Evolutionary conservation across 2,888 invertebrate genomes (phyloP).

Genomic region (Troides helena): DNA sequence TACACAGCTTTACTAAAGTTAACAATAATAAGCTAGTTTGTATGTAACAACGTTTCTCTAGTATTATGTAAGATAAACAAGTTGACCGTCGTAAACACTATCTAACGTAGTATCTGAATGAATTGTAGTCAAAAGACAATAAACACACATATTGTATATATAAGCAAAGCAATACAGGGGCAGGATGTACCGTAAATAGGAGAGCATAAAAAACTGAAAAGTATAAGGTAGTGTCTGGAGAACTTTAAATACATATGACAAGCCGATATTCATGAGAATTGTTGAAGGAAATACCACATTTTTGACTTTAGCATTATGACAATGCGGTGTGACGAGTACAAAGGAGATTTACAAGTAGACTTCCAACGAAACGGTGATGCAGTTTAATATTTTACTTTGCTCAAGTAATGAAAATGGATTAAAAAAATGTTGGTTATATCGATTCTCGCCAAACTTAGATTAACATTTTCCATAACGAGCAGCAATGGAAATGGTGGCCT

Average conservation of each 20-base stretch:
- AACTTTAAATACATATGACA: not conserved
- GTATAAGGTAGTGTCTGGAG: not conserved
- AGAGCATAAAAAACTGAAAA: not conserved
- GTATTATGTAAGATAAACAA: slow-evolving; percentile 46
- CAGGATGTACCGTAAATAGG: not conserved
- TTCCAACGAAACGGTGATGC: not conserved
- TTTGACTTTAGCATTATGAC: not conserved
- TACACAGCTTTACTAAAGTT: slow-evolving; percentile 28
- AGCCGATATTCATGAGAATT: not conserved
- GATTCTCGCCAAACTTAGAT: not conserved
- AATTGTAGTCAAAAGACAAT: slow-evolving; percentile 14
- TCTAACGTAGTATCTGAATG: slow-evolving; percentile 35
- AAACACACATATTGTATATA: not conserved
- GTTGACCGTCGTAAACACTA: slow-evolving; percentile 45
- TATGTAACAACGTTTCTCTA: slow-evolving; percentile 32
- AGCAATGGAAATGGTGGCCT: slow-evolving; percentile 11
- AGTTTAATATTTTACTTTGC: not conserved
- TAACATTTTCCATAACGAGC: slow-evolving; percentile 10
- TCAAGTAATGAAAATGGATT: too few relatives aligned
- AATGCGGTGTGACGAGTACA: not conserved
- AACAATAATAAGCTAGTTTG: slow-evolving; percentile 34
- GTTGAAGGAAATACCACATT: not conserved
- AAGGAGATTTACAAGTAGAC: not conserved
- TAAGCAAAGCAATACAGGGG: not conserved
- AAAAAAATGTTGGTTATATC: not conserved